Base-by-base conservation (phyloP, 2,888 invertebrate species). In the Thumatha senex region DNA sequence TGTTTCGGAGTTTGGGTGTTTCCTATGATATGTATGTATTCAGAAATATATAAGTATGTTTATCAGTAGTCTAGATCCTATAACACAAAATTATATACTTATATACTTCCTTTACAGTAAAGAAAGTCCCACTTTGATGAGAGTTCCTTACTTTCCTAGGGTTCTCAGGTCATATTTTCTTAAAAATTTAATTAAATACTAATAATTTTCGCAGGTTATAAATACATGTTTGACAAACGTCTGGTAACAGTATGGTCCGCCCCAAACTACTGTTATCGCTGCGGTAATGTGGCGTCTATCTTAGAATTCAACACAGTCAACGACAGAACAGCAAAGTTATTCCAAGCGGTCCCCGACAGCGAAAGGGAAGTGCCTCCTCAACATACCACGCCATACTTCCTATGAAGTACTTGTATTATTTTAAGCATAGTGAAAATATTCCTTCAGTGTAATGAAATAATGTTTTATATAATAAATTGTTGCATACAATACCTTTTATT, bases 161-260 rank as follows among this genome's bases (percentile, higher is more conserved):
- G 2, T 24, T 24, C 3, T 5, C 18, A 24, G 18, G 18, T 24
- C 5, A 24, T 5, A 24, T 24, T 24, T 24, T 24, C 18, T 24
- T 24, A n/a, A n/a, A n/a, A n/a, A n/a, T 24, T 5, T 24, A 24
- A 24, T 2, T 24, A 24, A 24, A 24, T 24, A 24, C 3, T 24
- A 24, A 24, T 24, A 31, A 51, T 52, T 36, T 44, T 84, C 93
- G 15, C 90, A 97, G 98, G 98, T 58, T 98, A 95, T 89, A 99
- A 98, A 92, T 99, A 98, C 84, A 98, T 99, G 97, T 99, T 99
- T 86, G 96, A 98, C 77, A 96, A 98, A 72, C 96, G 97, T 82
- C 91, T 99, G 70, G 98, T 99, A 33, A 99, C 99, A 0, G 98
- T 99, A 1, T 99, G 99, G 98, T 98, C 99, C 12, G 99, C 99